Conservation (phyloP, 2,888 invertebrate genomes). For the Drosophila suboccidentalis region DNA sequence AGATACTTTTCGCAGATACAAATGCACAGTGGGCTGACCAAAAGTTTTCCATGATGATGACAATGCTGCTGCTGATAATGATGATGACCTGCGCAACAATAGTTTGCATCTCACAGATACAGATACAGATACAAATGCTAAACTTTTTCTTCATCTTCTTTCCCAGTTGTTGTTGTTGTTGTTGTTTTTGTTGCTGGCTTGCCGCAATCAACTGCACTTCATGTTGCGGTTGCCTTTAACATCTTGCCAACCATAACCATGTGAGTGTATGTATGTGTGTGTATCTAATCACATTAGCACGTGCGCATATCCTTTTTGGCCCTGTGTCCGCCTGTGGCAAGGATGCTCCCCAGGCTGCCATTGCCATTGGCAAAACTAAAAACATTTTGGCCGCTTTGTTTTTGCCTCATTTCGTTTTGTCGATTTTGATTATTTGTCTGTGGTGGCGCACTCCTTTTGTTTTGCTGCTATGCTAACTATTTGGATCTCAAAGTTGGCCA, state of each 20-base stretch:
- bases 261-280: constrained; percentile 29
- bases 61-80: constrained; percentile 41
- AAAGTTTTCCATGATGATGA: constrained; percentile 53
- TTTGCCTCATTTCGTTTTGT: constrained; percentile 78
- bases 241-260: constrained; percentile 48
- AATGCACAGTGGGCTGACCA: constrained; percentile 46
- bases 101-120: constrained; percentile 72
- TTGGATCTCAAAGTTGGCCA: constrained; percentile 69
- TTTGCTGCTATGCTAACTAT: constrained; percentile 56
- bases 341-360: constrained; percentile 64
- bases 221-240: constrained; percentile 74
- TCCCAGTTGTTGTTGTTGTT: not conserved
- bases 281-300: constrained; percentile 81
- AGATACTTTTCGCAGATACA: constrained; percentile 30
- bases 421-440: constrained; percentile 81
- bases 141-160: constrained; percentile 30
- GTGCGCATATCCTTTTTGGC: constrained; percentile 74
- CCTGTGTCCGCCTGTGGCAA: constrained; percentile 19
- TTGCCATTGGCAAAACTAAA: constrained; percentile 65
- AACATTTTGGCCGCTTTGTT: constrained; percentile 79
- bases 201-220: constrained; percentile 82
- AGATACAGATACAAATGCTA: constrained; percentile 54
- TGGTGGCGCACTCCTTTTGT: constrained; percentile 58
- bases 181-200: constrained; percentile 32
- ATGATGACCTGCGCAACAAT: constrained; percentile 76